Evolutionary conservation across 2,888 invertebrate genomes (phyloP), one percentile per base, ranked within the genome.

Genomic region (Cantharis nigra): DNA sequence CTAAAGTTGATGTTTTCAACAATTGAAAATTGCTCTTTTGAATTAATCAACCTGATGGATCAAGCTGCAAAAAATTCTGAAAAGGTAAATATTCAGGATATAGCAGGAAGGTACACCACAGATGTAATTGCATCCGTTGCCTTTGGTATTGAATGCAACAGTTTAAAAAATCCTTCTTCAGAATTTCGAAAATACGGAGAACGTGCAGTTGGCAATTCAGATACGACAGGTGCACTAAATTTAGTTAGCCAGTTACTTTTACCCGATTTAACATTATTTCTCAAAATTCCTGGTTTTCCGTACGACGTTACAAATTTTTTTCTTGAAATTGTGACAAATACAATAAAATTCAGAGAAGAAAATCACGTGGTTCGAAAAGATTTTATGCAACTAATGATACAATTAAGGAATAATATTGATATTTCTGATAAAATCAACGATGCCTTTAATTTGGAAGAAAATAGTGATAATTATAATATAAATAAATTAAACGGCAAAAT

Each of bases 1-100:
- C 0, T 90, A 90, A 89, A 88, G 79, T 84, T 85, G 79, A 88
- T 89, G 88, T 87, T 87, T 75, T 80, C 81, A 9, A 84, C 85
- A 7, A 79, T 89, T 64, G 74, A 85, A 9, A 81, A 84, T 26
- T 26, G 26, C 9, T 9, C 26, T 9, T 26, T 9, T 9, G 26
- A 26, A 26, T 7, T 26, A 9, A 9, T 26, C 9, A 9, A 9
- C 9, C 26, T 26, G 9, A 26, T 26, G 26, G 26, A 26, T 26
- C 26, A 26, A 9, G 26, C 26, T 26, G 26, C 26, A 26, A 9
- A 26, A 2, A 26, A 26, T 26, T 26, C 26, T 26, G 26, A 26
- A 9, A 26, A 26, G 26, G 9, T 26, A 26, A 26, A 26, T 26
- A 26, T 26, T 26, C 26, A 26, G 9, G 26, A 26, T 26, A 26